phyloP scores from a whole-genome alignment of 1,140 invertebrate genomes.

The Drosophila athabasca region DNA sequence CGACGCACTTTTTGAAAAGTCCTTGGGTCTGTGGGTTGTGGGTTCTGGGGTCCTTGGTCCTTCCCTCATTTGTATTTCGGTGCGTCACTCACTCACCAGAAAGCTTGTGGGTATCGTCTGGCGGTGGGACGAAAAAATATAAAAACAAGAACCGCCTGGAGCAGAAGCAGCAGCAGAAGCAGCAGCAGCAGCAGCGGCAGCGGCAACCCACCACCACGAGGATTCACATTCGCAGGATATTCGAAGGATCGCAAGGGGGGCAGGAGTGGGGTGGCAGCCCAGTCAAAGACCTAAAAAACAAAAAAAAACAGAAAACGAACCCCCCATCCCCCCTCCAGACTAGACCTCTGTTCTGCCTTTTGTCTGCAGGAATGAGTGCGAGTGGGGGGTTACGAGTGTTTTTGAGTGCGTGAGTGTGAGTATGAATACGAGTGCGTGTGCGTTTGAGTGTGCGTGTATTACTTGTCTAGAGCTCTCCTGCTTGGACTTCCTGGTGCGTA shows the following conservation, averaged over 20 bases:
- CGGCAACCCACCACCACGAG: slow-evolving; percentile 45
- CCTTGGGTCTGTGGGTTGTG: slow-evolving; percentile 26
- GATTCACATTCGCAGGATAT: slow-evolving; percentile 16
- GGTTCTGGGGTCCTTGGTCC: slow-evolving; percentile 25
- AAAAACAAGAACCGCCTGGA: slow-evolving; percentile 51
- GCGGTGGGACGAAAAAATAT: slow-evolving; percentile 61
- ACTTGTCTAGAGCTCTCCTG: slow-evolving; percentile 35
- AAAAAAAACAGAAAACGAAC: background rate
- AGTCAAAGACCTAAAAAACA: slow-evolving; percentile 47
- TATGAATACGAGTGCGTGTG: too few relatives aligned
- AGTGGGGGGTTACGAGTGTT: too few relatives aligned
- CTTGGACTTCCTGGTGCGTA: slow-evolving; percentile 78
- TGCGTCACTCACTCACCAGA: slow-evolving; percentile 46
- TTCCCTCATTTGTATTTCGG: slow-evolving; percentile 69
- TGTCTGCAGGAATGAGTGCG: slow-evolving; percentile 9
- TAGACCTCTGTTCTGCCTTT: slow-evolving; percentile 16
- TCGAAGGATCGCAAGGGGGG: slow-evolving; percentile 28
- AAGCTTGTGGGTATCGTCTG: slow-evolving; percentile 77
- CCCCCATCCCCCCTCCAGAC: slow-evolving; percentile 19
- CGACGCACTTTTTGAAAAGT: slow-evolving; percentile 77
- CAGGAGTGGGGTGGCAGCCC: slow-evolving; percentile 18
- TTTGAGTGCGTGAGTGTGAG: too few relatives aligned
- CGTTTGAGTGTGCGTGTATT: slow-evolving; percentile 20
- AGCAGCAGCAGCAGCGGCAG: slow-evolving; percentile 44
- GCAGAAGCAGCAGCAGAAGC: slow-evolving; percentile 42